phyloP scores from a whole-genome alignment of 2,113 vertebrate genomes.

The Picathartes gymnocephalus region DNA sequence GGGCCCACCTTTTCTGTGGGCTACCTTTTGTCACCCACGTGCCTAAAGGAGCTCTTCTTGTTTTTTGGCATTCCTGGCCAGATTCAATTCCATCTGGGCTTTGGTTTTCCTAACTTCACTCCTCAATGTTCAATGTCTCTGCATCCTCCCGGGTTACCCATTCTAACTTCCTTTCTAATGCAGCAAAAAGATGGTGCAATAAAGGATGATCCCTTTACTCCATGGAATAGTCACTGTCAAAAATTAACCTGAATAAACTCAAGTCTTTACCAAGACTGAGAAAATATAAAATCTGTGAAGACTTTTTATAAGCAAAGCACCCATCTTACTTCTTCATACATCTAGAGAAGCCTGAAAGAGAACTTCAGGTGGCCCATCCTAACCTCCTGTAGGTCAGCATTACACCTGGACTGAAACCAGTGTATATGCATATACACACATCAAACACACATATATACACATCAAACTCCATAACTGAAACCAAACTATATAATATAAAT shows the following conservation, averaged over 20 bases:
- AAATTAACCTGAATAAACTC: neutral
- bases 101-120: neutral
- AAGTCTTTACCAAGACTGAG: neutral
- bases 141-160: neutral
- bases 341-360: neutral
- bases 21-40: neutral
- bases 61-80: neutral
- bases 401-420: slow-evolving; percentile 39
- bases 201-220: neutral
- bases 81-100: neutral
- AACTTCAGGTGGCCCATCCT: neutral
- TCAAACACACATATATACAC: slow-evolving; percentile 48
- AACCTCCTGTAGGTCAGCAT: slow-evolving; percentile 19
- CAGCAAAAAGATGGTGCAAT: neutral
- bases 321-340: neutral
- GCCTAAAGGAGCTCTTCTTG: neutral
- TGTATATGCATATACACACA: slow-evolving; percentile 52
- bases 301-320: neutral
- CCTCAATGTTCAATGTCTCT: neutral
- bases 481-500: slow-evolving; percentile 35
- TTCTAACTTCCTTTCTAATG: neutral
- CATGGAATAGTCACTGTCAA: neutral
- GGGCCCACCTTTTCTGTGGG: neutral
- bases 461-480: slow-evolving; percentile 32
- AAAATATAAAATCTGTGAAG: neutral